Conservation (phyloP, 2,888 invertebrate species). For the Sphinx pinastri region DNA sequence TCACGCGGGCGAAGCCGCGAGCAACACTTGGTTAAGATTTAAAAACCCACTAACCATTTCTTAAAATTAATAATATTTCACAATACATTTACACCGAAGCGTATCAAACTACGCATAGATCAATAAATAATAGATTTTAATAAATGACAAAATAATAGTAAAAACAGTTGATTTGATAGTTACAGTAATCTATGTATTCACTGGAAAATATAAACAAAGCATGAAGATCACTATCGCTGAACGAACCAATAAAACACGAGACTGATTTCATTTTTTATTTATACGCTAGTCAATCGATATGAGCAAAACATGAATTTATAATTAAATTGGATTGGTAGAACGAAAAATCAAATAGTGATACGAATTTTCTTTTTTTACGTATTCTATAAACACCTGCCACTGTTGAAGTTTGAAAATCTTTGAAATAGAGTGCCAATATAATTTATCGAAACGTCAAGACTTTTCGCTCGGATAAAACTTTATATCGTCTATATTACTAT, state of each 20-base stretch:
- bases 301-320: conserved; percentile 7
- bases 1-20: too few relatives aligned
- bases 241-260: conserved; percentile 6
- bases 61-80: conserved; percentile 39
- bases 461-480: background rate
- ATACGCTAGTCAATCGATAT: background rate
- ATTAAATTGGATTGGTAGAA: conserved; percentile 1
- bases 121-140: background rate
- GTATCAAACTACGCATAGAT: conserved; percentile 27
- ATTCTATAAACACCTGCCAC: conserved; percentile 1
- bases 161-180: conserved; percentile 11
- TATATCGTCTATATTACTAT: too few relatives aligned
- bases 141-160: background rate
- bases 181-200: conserved; percentile 3
- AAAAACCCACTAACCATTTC: conserved; percentile 31
- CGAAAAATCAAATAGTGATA: conserved; percentile 8
- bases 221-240: conserved; percentile 9
- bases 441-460: background rate
- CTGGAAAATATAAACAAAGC: conserved; percentile 13
- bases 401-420: background rate
- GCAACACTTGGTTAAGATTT: background rate
- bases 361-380: background rate
- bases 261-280: conserved; percentile 8
- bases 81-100: conserved; percentile 36
- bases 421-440: background rate